Evolutionary conservation across 2,797 vertebrate species (phyloP).

Genomic region (Antrozous pallidus): DNA sequence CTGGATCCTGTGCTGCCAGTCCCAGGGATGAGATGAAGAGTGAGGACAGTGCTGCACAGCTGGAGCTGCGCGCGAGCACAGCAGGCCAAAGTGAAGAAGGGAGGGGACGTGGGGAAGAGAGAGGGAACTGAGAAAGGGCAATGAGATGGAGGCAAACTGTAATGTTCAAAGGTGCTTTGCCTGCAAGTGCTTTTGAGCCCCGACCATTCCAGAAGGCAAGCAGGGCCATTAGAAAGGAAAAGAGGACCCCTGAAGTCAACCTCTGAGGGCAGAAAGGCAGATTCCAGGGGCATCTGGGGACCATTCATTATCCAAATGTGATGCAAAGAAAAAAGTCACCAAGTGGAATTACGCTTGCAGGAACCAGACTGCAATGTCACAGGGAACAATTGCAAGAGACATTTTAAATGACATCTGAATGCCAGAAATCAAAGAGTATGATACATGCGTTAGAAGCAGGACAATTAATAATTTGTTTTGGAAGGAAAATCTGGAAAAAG

Average conservation of each 20-base stretch:
- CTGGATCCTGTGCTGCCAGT: accelerated
- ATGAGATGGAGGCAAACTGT: background rate
- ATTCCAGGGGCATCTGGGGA: background rate
- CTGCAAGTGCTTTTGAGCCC: background rate
- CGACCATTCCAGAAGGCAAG: background rate
- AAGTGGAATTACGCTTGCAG: background rate
- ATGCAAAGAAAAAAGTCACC: background rate
- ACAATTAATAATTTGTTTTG: slow-evolving; percentile 38
- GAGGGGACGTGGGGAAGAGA: background rate
- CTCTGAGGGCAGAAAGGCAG: background rate
- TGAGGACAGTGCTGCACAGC: background rate
- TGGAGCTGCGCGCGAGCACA: accelerated
- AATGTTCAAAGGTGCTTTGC: too few relatives aligned
- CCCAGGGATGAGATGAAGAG: background rate
- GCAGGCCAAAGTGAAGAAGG: background rate
- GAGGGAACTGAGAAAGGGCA: background rate
- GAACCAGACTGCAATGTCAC: background rate
- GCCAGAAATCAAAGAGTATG: slow-evolving; percentile 24
- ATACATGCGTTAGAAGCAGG: background rate
- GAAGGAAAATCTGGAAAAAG: slow-evolving; percentile 36
- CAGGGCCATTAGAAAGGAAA: background rate
- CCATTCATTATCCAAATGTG: background rate
- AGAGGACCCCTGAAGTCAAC: background rate
- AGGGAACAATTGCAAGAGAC: background rate
- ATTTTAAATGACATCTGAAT: background rate